Evolutionary conservation across 2,797 vertebrate species (phyloP), one percentile per base, ranked within the genome.

Genomic region (Chaetophractus vellerosus): DNA sequence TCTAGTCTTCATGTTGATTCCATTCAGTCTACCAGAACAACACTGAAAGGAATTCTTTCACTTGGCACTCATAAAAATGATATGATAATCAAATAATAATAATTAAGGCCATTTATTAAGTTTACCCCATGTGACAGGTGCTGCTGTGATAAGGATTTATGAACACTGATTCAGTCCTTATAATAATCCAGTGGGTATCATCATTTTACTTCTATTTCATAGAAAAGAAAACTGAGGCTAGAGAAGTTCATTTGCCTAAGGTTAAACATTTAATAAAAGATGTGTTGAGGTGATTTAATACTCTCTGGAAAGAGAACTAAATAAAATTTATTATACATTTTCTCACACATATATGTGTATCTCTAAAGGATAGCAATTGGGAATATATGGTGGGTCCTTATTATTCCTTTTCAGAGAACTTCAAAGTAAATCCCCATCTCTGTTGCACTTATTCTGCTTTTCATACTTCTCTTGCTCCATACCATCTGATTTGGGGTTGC

Each of bases 171-270:
- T 85, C 61, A 50, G 41, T 33, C 72, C 72, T 95, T 88, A 38
- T 2, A 90, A 38, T 84, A 78, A 85, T 92, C 90, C 78, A 94
- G 1, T 71, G n/a, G 81, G 14, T 11, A 52, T 84, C 45, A 61
- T 61, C 88, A 31, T 48, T 63, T 84, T 63, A 83, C 1, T 87
- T 96, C 64, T 21, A 68, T 95, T 95, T 94, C 66, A 84, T 88
- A 89, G 55, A 94, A 38, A 96, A 81, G 87, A 11, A 95, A 91
- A 90, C 52, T 45, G 55, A 94, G 86, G 33, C 63, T 31, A 68
- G 19, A 75, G 41, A 93, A 50, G 45, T 66, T 92, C 59, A 82
- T 82, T 68, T 90, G 45, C 38, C 57, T 50, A 78, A 90, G 24
- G 10, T 82, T 64, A 80, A 84, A 8, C 10, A 10, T 61, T 69